Conservation (phyloP, 2,888 invertebrate species). For the Apamea anceps region DNA sequence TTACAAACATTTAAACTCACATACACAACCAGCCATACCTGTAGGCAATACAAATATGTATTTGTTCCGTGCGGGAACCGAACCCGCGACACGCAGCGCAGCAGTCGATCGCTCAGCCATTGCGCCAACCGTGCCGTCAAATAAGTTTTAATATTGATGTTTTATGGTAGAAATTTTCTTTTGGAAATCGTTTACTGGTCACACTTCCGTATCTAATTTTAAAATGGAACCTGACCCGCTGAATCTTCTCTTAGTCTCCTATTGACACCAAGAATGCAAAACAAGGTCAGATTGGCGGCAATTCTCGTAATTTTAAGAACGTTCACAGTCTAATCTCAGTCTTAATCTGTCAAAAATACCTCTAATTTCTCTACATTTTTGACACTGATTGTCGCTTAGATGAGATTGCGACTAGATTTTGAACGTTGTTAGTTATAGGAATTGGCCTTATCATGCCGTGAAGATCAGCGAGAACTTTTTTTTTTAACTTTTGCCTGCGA, state of each 20-base stretch:
- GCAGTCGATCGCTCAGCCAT: no score
- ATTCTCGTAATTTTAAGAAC: not conserved
- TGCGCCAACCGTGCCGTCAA: no score
- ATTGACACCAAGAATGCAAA: not conserved
- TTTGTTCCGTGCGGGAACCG: no score
- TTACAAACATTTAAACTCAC: no score
- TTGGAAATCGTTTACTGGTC: not conserved
- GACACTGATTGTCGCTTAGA: not conserved
- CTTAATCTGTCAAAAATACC: not conserved
- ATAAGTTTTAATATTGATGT: not conserved
- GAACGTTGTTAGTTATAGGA: no score
- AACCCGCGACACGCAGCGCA: no score
- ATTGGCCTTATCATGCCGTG: not conserved
- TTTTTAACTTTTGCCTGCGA: not conserved
- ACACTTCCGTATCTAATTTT: not conserved
- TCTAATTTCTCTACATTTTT: not conserved
- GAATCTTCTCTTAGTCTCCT: not conserved
- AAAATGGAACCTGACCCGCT: not conserved
- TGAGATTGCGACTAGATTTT: no score
- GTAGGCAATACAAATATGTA: no score
- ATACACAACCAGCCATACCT: no score
- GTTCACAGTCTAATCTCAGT: not conserved
- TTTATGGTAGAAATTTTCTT: constrained; percentile 5
- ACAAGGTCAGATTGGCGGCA: not conserved
- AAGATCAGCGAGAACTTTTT: not conserved